phyloP scores from a whole-genome alignment of 2,888 invertebrate species.

The Molorchus minor region DNA sequence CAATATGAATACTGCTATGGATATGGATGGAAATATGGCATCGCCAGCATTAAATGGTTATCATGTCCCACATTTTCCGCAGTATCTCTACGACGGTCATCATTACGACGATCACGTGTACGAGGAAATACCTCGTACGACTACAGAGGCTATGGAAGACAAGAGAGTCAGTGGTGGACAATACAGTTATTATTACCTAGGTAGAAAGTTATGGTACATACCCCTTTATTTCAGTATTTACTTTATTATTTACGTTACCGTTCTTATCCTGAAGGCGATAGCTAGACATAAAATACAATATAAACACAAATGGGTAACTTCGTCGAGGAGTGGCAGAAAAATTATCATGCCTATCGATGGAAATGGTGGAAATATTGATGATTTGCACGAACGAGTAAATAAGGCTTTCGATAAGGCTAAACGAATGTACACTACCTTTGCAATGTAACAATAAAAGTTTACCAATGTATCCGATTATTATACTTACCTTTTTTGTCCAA shows the following conservation, averaged over 20 bases:
- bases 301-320: conserved; percentile 64
- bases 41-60: conserved; percentile 62
- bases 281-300: conserved; percentile 76
- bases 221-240: conserved; percentile 81
- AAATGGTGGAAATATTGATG: conserved; percentile 39
- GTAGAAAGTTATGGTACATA: conserved; percentile 78
- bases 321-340: conserved; percentile 41
- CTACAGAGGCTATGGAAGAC: conserved; percentile 65
- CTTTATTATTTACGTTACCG: conserved; percentile 75
- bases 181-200: conserved; percentile 79
- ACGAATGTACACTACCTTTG: conserved; percentile 45
- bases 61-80: conserved; percentile 49
- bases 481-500: no score
- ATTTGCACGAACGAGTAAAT: conserved; percentile 51
- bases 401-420: conserved; percentile 42
- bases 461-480: no score
- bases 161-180: conserved; percentile 68
- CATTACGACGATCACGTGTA: conserved; percentile 59
- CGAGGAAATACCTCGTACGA: conserved; percentile 59
- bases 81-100: conserved; percentile 59
- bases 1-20: conserved; percentile 36
- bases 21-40: conserved; percentile 60
- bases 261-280: conserved; percentile 76
- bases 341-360: conserved; percentile 37
- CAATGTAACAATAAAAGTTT: conserved; percentile 47